These are phyloP conservation scores for Epistrophe grossulariae DNA, from an alignment of 2,888 invertebrate genomes.

Conservation along the genomic window DNA sequence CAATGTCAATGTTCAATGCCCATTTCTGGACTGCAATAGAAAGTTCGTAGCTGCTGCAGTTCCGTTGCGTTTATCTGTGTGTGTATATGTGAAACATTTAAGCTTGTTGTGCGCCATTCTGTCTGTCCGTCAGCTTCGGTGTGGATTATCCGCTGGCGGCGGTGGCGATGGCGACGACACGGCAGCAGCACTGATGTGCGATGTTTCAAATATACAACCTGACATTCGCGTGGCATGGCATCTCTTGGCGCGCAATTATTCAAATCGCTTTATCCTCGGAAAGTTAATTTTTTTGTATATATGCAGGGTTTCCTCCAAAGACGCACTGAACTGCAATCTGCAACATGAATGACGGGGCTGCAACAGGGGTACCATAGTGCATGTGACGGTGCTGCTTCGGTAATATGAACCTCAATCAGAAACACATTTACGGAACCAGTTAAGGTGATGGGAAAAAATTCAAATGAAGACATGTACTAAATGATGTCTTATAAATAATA, in stretches of 20 bases:
- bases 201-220: constrained; percentile 60
- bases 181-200: constrained; percentile 1
- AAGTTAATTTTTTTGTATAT: constrained; percentile 41
- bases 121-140: constrained; percentile 38
- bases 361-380: not conserved
- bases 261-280: constrained; percentile 65
- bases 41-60: constrained; percentile 48
- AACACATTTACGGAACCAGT: constrained; percentile 16
- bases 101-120: constrained; percentile 55
- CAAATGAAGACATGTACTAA: constrained; percentile 66
- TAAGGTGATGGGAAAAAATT: constrained; percentile 51
- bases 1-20: constrained; percentile 75
- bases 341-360: not conserved
- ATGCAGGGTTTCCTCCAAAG: constrained; percentile 48
- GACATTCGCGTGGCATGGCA: constrained; percentile 68
- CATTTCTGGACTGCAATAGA: constrained; percentile 70
- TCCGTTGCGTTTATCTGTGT: constrained; percentile 43
- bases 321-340: constrained; percentile 53
- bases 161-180: too few species aligned
- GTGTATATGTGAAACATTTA: too few species aligned
- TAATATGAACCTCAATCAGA: constrained; percentile 48
- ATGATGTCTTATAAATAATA: constrained; percentile 62
- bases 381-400: constrained; percentile 4
- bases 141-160: constrained; percentile 27
- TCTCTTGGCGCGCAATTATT: constrained; percentile 67